Conservation (phyloP, 2,888 invertebrate species). For the Julus scandinavius region DNA sequence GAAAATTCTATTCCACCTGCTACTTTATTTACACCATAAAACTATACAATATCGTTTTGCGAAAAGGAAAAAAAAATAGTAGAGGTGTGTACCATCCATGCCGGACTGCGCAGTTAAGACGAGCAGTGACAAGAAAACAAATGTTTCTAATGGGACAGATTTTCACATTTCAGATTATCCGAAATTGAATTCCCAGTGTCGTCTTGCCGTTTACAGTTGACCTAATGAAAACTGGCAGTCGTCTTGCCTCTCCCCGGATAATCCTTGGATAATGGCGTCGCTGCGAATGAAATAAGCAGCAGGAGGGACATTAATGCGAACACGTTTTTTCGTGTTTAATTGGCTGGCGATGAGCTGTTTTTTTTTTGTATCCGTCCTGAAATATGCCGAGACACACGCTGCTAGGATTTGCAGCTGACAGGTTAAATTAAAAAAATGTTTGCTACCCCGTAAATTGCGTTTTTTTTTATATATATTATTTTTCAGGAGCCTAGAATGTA, state of each 20-base stretch:
- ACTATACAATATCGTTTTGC: not conserved
- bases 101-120: not conserved
- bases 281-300: not conserved
- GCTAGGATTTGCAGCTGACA: conserved; percentile 23
- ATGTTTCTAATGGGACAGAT: conserved; percentile 15
- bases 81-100: no score
- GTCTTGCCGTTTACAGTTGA: not conserved
- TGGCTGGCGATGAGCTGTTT: not conserved
- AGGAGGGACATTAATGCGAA: conserved; percentile 27
- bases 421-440: not conserved
- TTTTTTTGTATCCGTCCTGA: not conserved
- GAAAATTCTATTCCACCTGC: conserved; percentile 36
- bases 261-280: not conserved
- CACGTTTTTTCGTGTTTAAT: conserved; percentile 1
- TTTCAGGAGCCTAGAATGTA: not conserved
- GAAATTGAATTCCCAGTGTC: not conserved
- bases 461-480: not conserved
- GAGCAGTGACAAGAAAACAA: not conserved
- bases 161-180: conserved; percentile 11
- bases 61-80: not conserved
- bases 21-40: conserved; percentile 21
- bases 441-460: conserved; percentile 3
- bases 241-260: not conserved
- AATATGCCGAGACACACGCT: conserved; percentile 10
- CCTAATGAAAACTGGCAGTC: conserved; percentile 14